Evolutionary conservation across 2,113 vertebrate species (phyloP).

Genomic region (Daubentonia madagascariensis): DNA sequence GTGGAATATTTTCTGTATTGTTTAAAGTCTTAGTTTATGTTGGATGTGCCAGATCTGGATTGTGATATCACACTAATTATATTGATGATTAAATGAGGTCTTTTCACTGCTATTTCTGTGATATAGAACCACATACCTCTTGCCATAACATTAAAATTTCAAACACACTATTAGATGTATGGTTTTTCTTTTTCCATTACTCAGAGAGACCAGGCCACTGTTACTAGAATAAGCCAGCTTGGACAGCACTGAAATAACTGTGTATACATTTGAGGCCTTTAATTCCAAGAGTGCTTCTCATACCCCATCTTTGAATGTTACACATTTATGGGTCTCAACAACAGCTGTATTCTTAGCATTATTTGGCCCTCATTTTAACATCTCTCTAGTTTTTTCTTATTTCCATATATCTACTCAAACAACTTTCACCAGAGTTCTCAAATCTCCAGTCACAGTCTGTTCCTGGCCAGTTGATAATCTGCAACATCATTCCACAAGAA

Average conservation of each 20-base stretch:
- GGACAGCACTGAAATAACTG: background rate
- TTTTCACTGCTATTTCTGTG: background rate
- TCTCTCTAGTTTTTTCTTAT: background rate
- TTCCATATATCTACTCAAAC: background rate
- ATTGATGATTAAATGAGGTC: background rate
- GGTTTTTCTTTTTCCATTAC: background rate
- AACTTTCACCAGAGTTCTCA: background rate
- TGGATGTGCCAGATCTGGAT: background rate
- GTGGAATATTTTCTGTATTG: background rate
- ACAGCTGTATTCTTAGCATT: background rate
- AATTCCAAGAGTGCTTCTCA: background rate
- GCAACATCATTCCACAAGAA: background rate
- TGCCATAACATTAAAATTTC: slow-evolving; percentile 25
- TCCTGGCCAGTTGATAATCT: background rate
- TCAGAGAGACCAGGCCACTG: background rate
- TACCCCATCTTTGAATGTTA: background rate
- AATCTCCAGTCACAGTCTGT: background rate
- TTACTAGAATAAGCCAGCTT: background rate
- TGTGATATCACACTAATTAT: background rate
- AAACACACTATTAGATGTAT: background rate
- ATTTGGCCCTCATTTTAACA: background rate
- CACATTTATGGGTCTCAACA: background rate
- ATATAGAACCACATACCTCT: background rate
- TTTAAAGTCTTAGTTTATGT: background rate
- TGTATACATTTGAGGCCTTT: background rate